A percentile compares a stretch with the other conserved stretches of the same genome.
phyloP scores from a whole-genome alignment of 2,888 invertebrate species.

The Polyploca ridens region DNA sequence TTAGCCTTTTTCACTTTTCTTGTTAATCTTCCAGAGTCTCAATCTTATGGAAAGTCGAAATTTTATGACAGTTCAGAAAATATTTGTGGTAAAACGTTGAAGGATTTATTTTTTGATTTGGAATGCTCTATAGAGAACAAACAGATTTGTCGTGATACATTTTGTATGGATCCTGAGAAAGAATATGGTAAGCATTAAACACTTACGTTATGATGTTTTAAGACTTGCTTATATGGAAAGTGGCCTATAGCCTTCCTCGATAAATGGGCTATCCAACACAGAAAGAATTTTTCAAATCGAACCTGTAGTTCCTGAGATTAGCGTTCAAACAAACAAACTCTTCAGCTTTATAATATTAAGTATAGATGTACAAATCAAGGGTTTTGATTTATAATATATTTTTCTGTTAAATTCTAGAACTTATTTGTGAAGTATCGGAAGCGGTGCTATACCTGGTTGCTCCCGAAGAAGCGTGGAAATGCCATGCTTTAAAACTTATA shows the following conservation, averaged over 20 bases:
- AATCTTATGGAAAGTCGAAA: constrained; percentile 84
- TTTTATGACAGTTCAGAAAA: constrained; percentile 84
- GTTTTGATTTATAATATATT: too few species aligned
- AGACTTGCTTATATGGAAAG: too few species aligned
- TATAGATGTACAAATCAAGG: too few species aligned
- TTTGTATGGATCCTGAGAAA: constrained; percentile 88
- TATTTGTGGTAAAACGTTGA: constrained; percentile 65
- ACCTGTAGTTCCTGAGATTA: too few species aligned
- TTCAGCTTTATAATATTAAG: too few species aligned
- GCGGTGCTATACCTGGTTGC: constrained; percentile 92
- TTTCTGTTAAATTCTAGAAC: constrained; percentile 84
- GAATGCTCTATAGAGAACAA: constrained; percentile 95
- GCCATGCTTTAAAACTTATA: constrained; percentile 91
- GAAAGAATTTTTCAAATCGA: too few species aligned
- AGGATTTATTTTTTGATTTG: constrained; percentile 93
- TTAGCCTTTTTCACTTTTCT: constrained; percentile 7
- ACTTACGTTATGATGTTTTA: background rate
- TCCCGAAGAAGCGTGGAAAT: constrained; percentile 93
- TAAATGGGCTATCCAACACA: too few species aligned
- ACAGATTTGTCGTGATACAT: constrained; percentile 90
- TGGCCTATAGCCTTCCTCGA: too few species aligned
- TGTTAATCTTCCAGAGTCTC: constrained; percentile 59
- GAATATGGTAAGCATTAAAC: constrained; percentile 81
- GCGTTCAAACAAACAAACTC: too few species aligned
- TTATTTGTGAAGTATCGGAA: constrained; percentile 92